Percentiles rank a stretch among this genome's conserved stretches.
phyloP scores from a whole-genome alignment of 2,888 invertebrate genomes.

The Tethea ocularis region DNA sequence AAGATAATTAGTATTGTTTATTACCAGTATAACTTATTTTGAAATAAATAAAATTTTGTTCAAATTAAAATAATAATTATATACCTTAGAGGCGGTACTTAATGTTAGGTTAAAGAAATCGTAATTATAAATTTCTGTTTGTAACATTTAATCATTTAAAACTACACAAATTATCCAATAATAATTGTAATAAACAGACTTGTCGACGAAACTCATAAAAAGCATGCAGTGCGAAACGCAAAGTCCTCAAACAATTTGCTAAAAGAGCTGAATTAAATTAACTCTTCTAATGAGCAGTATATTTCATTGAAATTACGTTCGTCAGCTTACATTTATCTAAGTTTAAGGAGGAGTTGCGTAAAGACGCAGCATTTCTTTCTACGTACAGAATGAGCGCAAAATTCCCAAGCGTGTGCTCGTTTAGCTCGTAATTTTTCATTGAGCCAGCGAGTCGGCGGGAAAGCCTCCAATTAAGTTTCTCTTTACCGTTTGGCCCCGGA shows the following conservation, averaged over 20 bases:
- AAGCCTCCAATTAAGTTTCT: constrained; percentile 84
- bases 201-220: constrained; percentile 6
- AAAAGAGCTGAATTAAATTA: constrained; percentile 56
- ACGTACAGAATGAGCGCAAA: constrained; percentile 67
- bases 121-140: too few relatives aligned
- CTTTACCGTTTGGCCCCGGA: constrained; percentile 76
- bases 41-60: too few relatives aligned
- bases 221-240: constrained; percentile 9
- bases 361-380: constrained; percentile 71
- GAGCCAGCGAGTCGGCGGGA: constrained; percentile 77
- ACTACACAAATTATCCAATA: neutral
- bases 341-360: constrained; percentile 60
- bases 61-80: too few relatives aligned
- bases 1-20: neutral
- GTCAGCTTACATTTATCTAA: constrained; percentile 71
- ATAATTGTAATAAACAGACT: neutral
- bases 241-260: constrained; percentile 37
- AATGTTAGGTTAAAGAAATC: too few relatives aligned
- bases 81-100: too few relatives aligned
- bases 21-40: too few relatives aligned
- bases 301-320: constrained; percentile 70
- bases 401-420: constrained; percentile 80
- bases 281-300: constrained; percentile 60
- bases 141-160: neutral
- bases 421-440: constrained; percentile 84